Evolutionary conservation across 2,797 vertebrate species (phyloP).

Genomic region (Tarsius wallacei): DNA sequence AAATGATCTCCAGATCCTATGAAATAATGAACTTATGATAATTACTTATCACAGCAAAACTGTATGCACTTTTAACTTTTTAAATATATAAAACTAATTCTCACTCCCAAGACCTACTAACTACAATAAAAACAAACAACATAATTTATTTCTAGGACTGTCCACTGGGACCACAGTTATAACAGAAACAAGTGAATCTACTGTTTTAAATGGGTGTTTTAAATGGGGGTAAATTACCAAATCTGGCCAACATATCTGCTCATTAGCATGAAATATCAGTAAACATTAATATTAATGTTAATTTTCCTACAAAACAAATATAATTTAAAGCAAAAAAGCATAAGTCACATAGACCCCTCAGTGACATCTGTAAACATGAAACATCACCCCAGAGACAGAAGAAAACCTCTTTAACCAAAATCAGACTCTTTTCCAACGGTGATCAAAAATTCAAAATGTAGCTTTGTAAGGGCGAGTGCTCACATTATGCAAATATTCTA

Average conservation of each 20-base stretch:
- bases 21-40: constrained; percentile 38
- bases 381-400: constrained; percentile 27
- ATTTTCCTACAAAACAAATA: constrained; percentile 40
- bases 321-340: constrained; percentile 58
- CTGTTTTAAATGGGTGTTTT: background rate
- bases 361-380: background rate
- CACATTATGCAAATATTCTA: constrained; percentile 59
- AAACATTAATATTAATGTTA: background rate
- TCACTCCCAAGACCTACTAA: background rate
- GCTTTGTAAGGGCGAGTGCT: constrained; percentile 5
- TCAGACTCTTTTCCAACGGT: constrained; percentile 50
- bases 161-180: background rate
- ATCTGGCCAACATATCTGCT: background rate
- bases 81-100: constrained; percentile 28
- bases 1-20: background rate
- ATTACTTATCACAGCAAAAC: constrained; percentile 13
- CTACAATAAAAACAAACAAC: background rate
- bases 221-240: background rate
- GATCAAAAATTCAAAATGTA: constrained; percentile 60
- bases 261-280: constrained; percentile 15
- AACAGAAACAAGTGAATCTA: background rate
- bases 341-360: background rate
- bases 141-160: background rate
- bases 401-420: constrained; percentile 39
- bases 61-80: constrained; percentile 4